Conservation (phyloP, 2,113 vertebrate genomes). For the Pleuronectes platessa region DNA sequence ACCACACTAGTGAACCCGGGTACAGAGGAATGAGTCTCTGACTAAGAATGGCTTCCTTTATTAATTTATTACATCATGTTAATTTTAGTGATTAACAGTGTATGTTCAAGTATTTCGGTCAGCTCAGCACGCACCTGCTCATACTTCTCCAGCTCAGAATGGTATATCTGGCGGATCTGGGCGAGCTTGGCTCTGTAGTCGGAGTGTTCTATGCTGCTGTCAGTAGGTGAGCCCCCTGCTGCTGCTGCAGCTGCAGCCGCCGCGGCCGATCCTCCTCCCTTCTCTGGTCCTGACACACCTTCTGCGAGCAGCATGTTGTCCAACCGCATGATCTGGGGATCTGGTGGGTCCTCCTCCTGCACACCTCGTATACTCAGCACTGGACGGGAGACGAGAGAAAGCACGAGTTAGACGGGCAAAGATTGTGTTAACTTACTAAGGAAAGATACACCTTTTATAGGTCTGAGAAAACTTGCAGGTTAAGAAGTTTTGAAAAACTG, state of each 20-base stretch:
- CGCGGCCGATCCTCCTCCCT: slow-evolving; percentile 86
- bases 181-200: slow-evolving; percentile 94
- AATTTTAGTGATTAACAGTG: neutral
- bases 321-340: slow-evolving; percentile 89
- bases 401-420: neutral
- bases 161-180: slow-evolving; percentile 92
- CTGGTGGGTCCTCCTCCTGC: slow-evolving; percentile 89
- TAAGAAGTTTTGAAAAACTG: slow-evolving; percentile 7
- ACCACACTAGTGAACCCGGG: neutral
- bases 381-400: slow-evolving; percentile 48
- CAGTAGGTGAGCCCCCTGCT: slow-evolving; percentile 88
- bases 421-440: neutral
- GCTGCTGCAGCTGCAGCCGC: slow-evolving; percentile 87
- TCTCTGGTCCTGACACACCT: slow-evolving; percentile 90
- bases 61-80: too few species aligned
- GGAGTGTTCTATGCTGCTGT: slow-evolving; percentile 92
- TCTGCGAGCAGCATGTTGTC: slow-evolving; percentile 93
- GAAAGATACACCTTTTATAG: neutral
- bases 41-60: too few species aligned
- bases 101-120: neutral
- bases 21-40: neutral
- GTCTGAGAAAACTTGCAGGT: slow-evolving; percentile 20
- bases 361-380: slow-evolving; percentile 88
- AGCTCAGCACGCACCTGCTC: slow-evolving; percentile 84
- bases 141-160: slow-evolving; percentile 93